Evolutionary conservation across 1,140 invertebrate species (phyloP).

Genomic region (Zophobas morio): DNA sequence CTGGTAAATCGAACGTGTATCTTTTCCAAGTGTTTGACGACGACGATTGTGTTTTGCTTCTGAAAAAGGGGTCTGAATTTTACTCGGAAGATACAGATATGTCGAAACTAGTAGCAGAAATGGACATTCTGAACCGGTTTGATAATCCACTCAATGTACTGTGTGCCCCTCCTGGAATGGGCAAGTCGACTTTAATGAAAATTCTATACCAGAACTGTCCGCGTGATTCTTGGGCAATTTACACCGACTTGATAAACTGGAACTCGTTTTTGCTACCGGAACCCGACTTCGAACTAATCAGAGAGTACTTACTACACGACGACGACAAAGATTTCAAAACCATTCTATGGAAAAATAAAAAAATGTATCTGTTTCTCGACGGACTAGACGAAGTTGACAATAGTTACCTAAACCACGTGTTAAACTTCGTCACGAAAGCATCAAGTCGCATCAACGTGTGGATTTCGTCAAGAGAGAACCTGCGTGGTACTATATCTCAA

Average conservation of each 20-base stretch:
- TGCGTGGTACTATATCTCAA: background rate
- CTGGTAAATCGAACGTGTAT: no score
- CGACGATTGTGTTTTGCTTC: no score
- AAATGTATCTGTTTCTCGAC: slow-evolving; percentile 1
- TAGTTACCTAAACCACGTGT: background rate
- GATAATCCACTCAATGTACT: background rate
- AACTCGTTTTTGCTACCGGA: background rate
- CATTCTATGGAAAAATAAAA: background rate
- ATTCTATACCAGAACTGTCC: background rate
- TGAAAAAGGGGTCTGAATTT: no score
- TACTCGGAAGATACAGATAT: no score
- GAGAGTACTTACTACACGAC: no score
- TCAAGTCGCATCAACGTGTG: background rate
- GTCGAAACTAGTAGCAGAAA: background rate
- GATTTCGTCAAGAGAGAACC: background rate
- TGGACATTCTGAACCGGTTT: background rate
- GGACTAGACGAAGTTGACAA: slow-evolving; percentile 2
- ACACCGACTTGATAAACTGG: background rate
- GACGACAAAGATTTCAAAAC: no score
- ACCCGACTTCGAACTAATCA: no score
- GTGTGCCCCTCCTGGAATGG: background rate
- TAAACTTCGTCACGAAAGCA: background rate
- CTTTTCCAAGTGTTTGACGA: no score
- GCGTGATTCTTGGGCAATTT: background rate
- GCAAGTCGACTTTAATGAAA: background rate